phyloP scores from a whole-genome alignment of 64 coral and sea anemone species.

The Acropora yongei region DNA sequence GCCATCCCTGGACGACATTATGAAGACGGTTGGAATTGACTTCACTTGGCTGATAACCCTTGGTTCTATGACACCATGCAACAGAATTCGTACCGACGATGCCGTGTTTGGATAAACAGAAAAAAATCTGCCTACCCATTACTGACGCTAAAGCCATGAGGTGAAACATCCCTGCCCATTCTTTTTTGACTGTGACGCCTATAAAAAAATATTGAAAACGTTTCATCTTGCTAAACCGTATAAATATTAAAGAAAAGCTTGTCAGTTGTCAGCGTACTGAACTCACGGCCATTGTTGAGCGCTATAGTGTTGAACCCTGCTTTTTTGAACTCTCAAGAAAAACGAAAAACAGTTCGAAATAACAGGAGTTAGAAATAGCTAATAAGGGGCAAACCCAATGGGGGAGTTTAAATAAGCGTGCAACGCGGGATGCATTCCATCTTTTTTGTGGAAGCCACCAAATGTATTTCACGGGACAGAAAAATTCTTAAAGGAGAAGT shows the following conservation, averaged over 20 bases:
- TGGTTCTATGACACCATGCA: slow-evolving; percentile 33
- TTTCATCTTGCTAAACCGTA: slow-evolving; percentile 29
- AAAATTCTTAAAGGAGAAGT: too few species aligned
- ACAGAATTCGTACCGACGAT: background rate
- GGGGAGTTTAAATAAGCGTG: background rate
- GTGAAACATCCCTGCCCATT: slow-evolving; percentile 39
- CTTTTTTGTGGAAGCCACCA: too few species aligned
- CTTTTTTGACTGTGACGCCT: slow-evolving; percentile 8
- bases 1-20: slow-evolving; percentile 31
- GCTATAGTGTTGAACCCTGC: too few species aligned
- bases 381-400: background rate
- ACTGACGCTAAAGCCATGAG: slow-evolving; percentile 18
- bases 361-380: background rate
- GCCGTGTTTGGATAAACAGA: slow-evolving; percentile 45
- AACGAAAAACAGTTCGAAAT: background rate
- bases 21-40: slow-evolving; percentile 29
- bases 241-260: background rate
- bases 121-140: background rate
- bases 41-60: slow-evolving; percentile 3
- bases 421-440: too few species aligned
- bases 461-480: too few species aligned
- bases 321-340: background rate
- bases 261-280: background rate
- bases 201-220: slow-evolving; percentile 9
- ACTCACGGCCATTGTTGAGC: background rate